Percentiles rank a stretch among this genome's conserved stretches.
Evolutionary conservation across 2,113 vertebrate genomes (phyloP).

Genomic region (Pseudopodoces humilis): DNA sequence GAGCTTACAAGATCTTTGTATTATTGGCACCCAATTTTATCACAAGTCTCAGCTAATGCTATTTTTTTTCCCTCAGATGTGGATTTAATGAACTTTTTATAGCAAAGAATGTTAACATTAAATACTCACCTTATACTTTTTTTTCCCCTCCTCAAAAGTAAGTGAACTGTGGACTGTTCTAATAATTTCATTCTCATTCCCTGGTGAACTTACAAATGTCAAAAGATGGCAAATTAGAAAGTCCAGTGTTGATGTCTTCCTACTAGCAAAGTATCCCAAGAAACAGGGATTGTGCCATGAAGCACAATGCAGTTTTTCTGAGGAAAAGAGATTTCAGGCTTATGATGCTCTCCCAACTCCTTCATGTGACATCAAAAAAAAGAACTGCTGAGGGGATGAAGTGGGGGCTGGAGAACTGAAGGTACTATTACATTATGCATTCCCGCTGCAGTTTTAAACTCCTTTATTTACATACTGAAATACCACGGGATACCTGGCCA

Average conservation of each 20-base stretch:
- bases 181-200: neutral
- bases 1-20: neutral
- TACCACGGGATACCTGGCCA: neutral
- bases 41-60: neutral
- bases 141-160: neutral
- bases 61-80: neutral
- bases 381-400: neutral
- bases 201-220: neutral
- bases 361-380: neutral
- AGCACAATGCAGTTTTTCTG: neutral
- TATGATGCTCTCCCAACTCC: neutral
- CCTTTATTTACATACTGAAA: neutral
- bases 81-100: neutral
- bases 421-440: fast-evolving
- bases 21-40: neutral
- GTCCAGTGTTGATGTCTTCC: neutral
- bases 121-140: neutral
- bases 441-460: neutral
- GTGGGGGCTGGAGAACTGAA: neutral
- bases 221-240: neutral
- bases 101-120: neutral
- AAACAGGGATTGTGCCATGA: neutral
- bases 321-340: neutral
- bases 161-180: neutral
- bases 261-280: neutral